Conservation (phyloP, 1,140 invertebrate genomes). For the Druon quercuslanigerum region DNA sequence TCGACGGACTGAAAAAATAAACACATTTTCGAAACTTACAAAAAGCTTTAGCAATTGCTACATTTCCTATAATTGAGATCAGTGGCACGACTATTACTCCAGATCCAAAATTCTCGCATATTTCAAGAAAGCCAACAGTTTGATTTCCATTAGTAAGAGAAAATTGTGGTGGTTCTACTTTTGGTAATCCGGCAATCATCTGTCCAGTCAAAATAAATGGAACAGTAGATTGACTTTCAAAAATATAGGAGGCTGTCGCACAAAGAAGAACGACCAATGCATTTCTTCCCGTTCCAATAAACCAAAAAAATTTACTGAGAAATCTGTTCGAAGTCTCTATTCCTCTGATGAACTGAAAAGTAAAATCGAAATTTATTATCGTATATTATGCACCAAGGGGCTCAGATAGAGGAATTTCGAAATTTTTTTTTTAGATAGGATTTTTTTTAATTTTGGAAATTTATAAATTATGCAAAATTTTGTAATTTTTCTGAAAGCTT, state of each 20-base stretch:
- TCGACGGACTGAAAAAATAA: no score
- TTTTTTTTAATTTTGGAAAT: no score
- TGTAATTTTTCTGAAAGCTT: no score
- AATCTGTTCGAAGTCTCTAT: conserved; percentile 70
- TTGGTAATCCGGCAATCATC: conserved; percentile 78
- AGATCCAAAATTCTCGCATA: conserved; percentile 78
- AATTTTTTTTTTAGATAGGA: no score
- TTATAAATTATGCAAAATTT: no score
- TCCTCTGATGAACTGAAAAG: conserved; percentile 75
- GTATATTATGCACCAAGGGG: neutral
- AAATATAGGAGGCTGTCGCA: conserved; percentile 78
- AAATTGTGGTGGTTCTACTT: conserved; percentile 75
- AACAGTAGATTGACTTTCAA: conserved; percentile 59
- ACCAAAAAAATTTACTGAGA: conserved; percentile 79
- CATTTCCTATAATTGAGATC: conserved; percentile 83
- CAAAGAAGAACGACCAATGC: conserved; percentile 85
- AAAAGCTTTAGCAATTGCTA: conserved; percentile 87
- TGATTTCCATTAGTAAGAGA: conserved; percentile 71
- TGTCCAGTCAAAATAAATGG: conserved; percentile 76
- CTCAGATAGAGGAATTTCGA: no score
- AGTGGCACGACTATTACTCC: conserved; percentile 82
- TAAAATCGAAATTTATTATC: conserved; percentile 30
- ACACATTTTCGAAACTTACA: conserved; percentile 72
- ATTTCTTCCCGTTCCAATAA: conserved; percentile 83
- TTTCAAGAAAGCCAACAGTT: conserved; percentile 75